phyloP scores from a whole-genome alignment of 1,140 invertebrate species.

The Calliphora vicina region DNA sequence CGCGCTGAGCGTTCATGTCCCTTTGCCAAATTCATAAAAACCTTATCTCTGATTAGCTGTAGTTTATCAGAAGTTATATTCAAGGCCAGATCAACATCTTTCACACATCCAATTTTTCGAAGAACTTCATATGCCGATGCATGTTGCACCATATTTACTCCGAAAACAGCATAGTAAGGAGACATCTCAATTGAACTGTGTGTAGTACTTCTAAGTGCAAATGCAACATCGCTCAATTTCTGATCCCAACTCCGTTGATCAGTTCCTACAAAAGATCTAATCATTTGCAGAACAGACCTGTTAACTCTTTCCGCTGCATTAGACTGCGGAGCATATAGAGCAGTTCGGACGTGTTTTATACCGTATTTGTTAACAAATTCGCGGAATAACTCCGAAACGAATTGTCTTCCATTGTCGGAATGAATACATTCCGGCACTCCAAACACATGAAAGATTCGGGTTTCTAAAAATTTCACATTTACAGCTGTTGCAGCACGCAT shows the following conservation, averaged over 20 bases:
- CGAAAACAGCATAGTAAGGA: background rate
- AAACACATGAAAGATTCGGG: background rate
- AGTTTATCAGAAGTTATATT: too few relatives aligned
- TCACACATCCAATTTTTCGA: too few relatives aligned
- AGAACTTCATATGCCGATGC: background rate
- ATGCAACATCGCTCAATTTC: background rate
- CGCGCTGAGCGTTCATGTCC: too few relatives aligned
- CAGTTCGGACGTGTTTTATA: background rate
- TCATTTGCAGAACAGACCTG: background rate
- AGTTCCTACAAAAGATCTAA: background rate
- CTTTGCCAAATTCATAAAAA: too few relatives aligned
- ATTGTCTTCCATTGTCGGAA: slow-evolving; percentile 15
- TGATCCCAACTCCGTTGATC: background rate
- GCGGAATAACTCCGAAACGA: background rate
- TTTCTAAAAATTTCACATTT: background rate
- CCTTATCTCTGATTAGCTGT: too few relatives aligned
- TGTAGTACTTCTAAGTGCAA: background rate
- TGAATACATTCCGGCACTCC: background rate
- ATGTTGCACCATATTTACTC: background rate
- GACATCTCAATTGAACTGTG: background rate
- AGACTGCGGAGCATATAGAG: background rate
- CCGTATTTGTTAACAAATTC: background rate
- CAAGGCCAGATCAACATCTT: too few relatives aligned
- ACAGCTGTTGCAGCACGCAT: background rate
- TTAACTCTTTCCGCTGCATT: background rate